These are phyloP conservation scores for Clepsis dumicolana DNA, from an alignment of 2,888 invertebrate species.

Conservation along the genomic window DNA sequence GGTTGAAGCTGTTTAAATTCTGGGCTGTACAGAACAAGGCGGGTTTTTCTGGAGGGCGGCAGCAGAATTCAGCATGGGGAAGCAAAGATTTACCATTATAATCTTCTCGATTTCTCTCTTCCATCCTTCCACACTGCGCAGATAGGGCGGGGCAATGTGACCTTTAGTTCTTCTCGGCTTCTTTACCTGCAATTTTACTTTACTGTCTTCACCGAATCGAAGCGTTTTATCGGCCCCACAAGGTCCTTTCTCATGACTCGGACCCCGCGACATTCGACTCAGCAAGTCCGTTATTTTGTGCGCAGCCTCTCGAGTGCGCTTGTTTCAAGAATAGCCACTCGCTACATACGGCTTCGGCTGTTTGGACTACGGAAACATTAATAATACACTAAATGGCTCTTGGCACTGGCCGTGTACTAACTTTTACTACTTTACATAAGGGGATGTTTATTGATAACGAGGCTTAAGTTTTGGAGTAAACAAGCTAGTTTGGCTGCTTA, in stretches of 20 bases:
- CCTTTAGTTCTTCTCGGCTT: too few relatives aligned
- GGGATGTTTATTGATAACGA: conserved; percentile 28
- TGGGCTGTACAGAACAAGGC: too few relatives aligned
- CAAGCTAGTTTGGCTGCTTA: neutral
- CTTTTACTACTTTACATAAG: conserved; percentile 33
- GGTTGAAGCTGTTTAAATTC: too few relatives aligned
- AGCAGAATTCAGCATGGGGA: too few relatives aligned
- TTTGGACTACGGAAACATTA: conserved; percentile 36
- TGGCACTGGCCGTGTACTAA: conserved; percentile 35
- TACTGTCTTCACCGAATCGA: neutral
- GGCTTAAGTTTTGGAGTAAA: conserved; percentile 9
- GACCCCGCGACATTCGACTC: conserved; percentile 34
- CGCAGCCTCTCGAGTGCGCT: conserved; percentile 49
- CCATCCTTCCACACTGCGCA: too few relatives aligned
- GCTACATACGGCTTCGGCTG: conserved; percentile 35
- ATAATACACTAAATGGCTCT: conserved; percentile 39
- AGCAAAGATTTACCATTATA: too few relatives aligned
- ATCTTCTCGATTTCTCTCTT: too few relatives aligned
- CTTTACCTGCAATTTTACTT: neutral
- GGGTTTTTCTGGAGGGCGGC: too few relatives aligned
- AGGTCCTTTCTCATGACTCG: conserved; percentile 14
- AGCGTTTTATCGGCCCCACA: neutral
- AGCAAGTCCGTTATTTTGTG: conserved; percentile 44
- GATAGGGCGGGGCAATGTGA: too few relatives aligned
- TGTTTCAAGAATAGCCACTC: conserved; percentile 50